These are phyloP conservation scores for Vidua macroura DNA, from an alignment of 2,113 vertebrate species.

Conservation along the genomic window DNA sequence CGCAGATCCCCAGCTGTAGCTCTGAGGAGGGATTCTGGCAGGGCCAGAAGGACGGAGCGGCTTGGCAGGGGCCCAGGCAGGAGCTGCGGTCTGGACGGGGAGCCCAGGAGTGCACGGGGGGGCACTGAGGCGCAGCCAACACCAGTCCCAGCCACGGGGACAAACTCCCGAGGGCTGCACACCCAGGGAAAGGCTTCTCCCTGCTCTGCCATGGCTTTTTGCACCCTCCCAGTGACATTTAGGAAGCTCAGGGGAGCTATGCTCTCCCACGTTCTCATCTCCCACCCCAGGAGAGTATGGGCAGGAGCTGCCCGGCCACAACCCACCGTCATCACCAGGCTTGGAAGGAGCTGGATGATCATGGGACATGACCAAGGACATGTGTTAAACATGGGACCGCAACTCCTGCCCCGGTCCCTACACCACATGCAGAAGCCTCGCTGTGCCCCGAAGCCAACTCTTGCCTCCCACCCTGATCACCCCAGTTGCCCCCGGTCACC, in stretches of 20 bases:
- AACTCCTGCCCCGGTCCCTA: not conserved
- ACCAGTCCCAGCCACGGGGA: fast-evolving
- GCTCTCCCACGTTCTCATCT: not conserved
- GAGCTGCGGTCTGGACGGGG: conserved; percentile 26
- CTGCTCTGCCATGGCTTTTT: not conserved
- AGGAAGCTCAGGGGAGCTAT: not conserved
- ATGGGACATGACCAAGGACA: not conserved
- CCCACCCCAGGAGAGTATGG: not conserved
- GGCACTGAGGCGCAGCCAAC: not conserved
- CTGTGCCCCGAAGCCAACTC: fast-evolving
- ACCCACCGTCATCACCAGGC: fast-evolving
- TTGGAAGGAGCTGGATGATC: not conserved
- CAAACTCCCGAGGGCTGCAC: fast-evolving
- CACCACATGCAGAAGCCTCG: fast-evolving
- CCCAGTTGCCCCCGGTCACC: not conserved
- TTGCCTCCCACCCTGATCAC: not conserved
- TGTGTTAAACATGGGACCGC: fast-evolving
- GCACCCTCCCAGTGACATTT: not conserved
- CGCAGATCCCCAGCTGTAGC: conserved; percentile 62
- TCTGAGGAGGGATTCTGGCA: conserved; percentile 77
- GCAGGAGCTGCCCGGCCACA: not conserved
- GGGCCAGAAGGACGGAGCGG: conserved; percentile 72
- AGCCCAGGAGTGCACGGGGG: not conserved
- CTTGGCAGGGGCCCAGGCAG: conserved; percentile 66
- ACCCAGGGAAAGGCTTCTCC: not conserved